Conservation (phyloP, 2,888 invertebrate species). For the Nomada ferruginata region DNA sequence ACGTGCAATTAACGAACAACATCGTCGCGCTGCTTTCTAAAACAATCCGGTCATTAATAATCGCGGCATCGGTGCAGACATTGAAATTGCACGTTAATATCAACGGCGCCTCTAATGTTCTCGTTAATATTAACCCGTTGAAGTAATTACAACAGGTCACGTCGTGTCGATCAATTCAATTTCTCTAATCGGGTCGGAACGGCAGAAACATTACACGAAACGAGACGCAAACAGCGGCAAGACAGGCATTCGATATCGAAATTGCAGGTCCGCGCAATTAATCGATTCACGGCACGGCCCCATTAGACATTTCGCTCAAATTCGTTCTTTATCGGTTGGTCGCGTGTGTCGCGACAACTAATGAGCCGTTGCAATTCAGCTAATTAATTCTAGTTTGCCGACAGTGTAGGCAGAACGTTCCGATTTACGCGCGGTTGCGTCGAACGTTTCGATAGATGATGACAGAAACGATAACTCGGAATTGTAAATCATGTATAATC, state of each 20-base stretch:
- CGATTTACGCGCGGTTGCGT: background rate
- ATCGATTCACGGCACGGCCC: constrained; percentile 22
- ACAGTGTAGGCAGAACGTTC: background rate
- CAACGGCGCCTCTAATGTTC: constrained; percentile 3
- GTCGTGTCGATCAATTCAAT: constrained; percentile 22
- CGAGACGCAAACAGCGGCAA: constrained; percentile 29
- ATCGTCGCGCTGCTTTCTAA: background rate
- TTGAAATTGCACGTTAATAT: constrained; percentile 35
- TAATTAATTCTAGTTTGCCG: constrained; percentile 18
- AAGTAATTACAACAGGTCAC: constrained; percentile 15
- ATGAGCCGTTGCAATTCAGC: constrained; percentile 11
- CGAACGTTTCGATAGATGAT: background rate
- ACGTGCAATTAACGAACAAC: background rate
- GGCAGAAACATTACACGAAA: constrained; percentile 38
- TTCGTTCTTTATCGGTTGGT: constrained; percentile 35
- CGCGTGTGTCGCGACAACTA: background rate
- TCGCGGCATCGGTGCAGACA: constrained; percentile 3
- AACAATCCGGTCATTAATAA: background rate
- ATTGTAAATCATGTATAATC: background rate
- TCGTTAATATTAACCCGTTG: constrained; percentile 32
- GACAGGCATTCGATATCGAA: constrained; percentile 63
- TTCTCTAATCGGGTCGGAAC: constrained; percentile 14
- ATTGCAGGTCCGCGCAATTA: constrained; percentile 40
- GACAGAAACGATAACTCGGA: background rate
- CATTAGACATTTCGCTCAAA: constrained; percentile 43